These are phyloP conservation scores for Falco cherrug DNA, from an alignment of 2,797 vertebrate genomes.

Conservation along the genomic window DNA sequence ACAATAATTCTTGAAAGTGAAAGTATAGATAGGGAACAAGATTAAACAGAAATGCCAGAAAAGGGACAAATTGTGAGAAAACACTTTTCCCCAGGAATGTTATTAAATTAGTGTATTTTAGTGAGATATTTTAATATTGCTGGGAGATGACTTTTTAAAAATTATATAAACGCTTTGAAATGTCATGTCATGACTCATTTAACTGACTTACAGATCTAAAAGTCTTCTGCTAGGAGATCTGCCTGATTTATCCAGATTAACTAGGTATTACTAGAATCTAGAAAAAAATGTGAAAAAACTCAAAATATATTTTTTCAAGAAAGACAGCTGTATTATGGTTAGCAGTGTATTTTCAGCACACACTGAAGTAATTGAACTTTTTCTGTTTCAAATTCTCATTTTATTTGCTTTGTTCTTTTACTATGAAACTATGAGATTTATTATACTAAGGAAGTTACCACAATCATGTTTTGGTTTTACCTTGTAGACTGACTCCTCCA, in stretches of 20 bases:
- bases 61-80: background rate
- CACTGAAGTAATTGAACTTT: background rate
- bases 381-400: background rate
- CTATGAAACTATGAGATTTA: background rate
- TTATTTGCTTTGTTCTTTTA: background rate
- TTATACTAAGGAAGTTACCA: background rate
- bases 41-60: background rate
- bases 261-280: background rate
- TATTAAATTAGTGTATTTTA: background rate
- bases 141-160: background rate
- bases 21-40: background rate
- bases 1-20: background rate
- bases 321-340: background rate
- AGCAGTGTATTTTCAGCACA: background rate
- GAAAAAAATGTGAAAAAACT: background rate
- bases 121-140: background rate
- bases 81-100: background rate
- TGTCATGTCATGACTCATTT: background rate
- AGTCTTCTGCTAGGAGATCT: background rate
- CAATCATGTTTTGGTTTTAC: background rate
- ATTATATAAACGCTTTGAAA: background rate
- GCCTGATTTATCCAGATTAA: background rate
- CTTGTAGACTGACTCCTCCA: background rate
- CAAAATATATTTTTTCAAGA: background rate
- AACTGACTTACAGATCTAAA: background rate